Percentiles rank a stretch among this genome's conserved stretches.
Conservation (phyloP, 2,888 invertebrate genomes). For the Atrina japonica region DNA sequence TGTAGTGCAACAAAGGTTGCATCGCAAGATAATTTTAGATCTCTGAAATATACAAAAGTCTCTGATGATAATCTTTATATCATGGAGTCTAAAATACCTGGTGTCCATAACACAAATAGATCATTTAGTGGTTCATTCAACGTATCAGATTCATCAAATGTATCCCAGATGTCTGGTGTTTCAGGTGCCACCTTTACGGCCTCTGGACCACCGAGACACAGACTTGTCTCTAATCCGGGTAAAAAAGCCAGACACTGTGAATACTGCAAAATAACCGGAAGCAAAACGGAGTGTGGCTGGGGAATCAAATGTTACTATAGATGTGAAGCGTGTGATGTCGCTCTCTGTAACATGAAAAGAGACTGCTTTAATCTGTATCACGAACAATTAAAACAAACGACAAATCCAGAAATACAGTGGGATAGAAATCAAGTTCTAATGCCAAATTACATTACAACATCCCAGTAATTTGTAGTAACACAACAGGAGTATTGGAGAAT, state of each 20-base stretch:
- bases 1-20: no score
- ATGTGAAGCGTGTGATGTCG: conserved; percentile 36
- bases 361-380: conserved; percentile 33
- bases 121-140: neutral
- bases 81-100: no score
- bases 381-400: conserved; percentile 5
- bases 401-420: no score
- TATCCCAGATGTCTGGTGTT: neutral
- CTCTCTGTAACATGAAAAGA: conserved; percentile 31
- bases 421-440: no score
- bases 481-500: no score
- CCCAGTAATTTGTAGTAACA: no score
- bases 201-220: conserved; percentile 16
- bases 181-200: conserved; percentile 5
- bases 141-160: neutral
- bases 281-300: conserved; percentile 40
- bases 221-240: conserved; percentile 31
- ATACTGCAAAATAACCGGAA: conserved; percentile 30
- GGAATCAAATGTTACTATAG: conserved; percentile 32
- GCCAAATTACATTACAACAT: no score
- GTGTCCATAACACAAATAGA: no score
- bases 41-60: no score
- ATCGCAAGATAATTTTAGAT: no score
- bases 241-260: conserved; percentile 32
- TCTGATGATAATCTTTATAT: no score